Evolutionary conservation across 2,113 vertebrate genomes (phyloP).

Genomic region (Corythaixoides concolor): DNA sequence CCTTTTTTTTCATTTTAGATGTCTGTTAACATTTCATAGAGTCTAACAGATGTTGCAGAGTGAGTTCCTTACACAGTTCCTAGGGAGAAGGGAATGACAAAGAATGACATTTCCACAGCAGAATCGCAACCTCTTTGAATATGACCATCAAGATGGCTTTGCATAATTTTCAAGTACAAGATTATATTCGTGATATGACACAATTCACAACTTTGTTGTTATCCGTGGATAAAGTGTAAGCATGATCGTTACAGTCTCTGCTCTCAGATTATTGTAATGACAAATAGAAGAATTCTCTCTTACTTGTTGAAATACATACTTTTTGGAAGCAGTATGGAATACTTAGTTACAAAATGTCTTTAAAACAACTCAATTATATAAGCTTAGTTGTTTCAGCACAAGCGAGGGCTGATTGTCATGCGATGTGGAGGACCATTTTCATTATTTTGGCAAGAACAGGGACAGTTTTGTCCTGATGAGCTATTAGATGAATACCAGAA

Average conservation of each 20-base stretch:
- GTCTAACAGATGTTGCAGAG: constrained; percentile 72
- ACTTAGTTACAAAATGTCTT: constrained; percentile 18
- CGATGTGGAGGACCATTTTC: constrained; percentile 84
- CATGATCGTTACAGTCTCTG: background rate
- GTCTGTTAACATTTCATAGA: constrained; percentile 77
- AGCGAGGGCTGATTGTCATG: constrained; percentile 90
- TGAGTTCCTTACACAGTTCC: constrained; percentile 65
- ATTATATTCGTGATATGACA: constrained; percentile 26
- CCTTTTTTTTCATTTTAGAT: constrained; percentile 65
- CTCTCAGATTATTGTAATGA: background rate
- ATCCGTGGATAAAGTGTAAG: background rate
- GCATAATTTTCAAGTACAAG: constrained; percentile 58
- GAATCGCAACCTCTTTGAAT: constrained; percentile 46
- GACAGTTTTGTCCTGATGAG: constrained; percentile 91
- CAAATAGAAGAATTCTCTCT: constrained; percentile 8
- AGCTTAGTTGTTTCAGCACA: constrained; percentile 63
- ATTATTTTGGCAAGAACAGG: constrained; percentile 89
- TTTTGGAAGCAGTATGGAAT: background rate
- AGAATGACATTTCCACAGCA: constrained; percentile 60
- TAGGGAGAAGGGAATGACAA: constrained; percentile 8
- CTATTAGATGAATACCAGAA: constrained; percentile 87
- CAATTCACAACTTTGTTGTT: constrained; percentile 25
- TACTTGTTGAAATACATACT: background rate
- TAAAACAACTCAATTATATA: constrained; percentile 65
- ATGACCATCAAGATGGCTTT: constrained; percentile 30